Evolutionary conservation across 2,797 vertebrate genomes (phyloP).

Genomic region (Thamnophis elegans): DNA sequence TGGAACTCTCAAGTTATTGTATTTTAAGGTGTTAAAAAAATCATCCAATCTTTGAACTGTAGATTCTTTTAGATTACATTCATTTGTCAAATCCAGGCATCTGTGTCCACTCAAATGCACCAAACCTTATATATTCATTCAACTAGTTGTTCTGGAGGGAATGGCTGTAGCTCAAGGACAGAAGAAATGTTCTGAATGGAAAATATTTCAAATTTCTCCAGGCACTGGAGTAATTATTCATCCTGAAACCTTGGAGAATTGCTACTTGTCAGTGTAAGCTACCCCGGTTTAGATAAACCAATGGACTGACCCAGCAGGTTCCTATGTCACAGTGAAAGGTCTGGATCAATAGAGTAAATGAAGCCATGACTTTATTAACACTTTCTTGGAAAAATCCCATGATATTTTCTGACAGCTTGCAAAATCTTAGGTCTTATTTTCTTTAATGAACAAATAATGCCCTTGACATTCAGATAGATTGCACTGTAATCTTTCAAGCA

Average conservation of each 20-base stretch:
- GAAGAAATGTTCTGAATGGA: neutral
- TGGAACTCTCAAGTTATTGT: neutral
- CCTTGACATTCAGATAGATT: neutral
- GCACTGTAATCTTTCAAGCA: neutral
- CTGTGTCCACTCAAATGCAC: neutral
- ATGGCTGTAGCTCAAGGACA: neutral
- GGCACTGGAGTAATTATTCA: neutral
- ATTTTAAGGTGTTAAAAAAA: neutral
- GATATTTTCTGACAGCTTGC: neutral
- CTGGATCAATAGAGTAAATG: neutral
- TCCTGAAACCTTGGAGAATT: neutral
- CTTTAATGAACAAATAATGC: neutral
- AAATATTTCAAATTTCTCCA: neutral
- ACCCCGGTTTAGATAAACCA: neutral
- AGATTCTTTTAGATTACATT: neutral
- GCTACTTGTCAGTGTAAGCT: neutral
- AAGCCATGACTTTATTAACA: neutral
- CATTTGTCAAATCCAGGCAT: neutral
- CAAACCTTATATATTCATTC: neutral
- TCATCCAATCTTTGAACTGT: neutral
- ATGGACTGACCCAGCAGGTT: neutral
- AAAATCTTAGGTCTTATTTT: neutral
- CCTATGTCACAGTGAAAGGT: neutral
- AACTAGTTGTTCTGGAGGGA: neutral
- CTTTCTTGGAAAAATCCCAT: neutral